Percentiles rank a stretch among this genome's conserved stretches.
Conservation (phyloP, 1,140 invertebrate species). For the Aporrectodea caliginosa region DNA sequence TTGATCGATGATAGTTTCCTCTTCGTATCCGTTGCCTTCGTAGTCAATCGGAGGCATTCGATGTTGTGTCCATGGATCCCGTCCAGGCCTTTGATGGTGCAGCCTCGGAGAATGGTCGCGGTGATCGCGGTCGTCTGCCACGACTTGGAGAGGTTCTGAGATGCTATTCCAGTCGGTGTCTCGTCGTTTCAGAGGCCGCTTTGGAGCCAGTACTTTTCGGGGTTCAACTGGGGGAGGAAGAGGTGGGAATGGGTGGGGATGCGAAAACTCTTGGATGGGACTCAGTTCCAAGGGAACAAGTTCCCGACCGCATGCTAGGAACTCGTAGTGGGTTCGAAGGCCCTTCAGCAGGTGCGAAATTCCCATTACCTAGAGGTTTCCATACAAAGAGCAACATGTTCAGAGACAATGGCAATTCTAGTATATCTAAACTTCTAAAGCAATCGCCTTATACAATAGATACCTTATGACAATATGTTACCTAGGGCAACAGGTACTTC, state of each 20-base stretch:
- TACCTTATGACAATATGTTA: too few relatives aligned
- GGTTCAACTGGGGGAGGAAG: neutral
- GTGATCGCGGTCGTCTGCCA: neutral
- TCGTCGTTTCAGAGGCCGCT: too few relatives aligned
- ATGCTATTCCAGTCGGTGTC: neutral
- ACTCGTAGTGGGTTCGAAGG: conserved; percentile 3
- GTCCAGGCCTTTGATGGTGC: neutral
- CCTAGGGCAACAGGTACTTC: too few relatives aligned
- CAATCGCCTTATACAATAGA: too few relatives aligned
- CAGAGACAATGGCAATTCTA: too few relatives aligned
- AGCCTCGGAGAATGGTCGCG: neutral
- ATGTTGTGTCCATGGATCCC: neutral
- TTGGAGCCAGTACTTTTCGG: neutral
- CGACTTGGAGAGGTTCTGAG: neutral
- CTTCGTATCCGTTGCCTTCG: too few relatives aligned
- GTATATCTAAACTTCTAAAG: too few relatives aligned
- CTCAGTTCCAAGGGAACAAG: neutral
- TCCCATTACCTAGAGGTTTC: conserved; percentile 16
- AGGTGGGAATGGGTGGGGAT: neutral
- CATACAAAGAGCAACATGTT: too few relatives aligned
- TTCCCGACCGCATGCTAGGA: conserved; percentile 11
- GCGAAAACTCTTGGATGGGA: neutral
- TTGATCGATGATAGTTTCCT: too few relatives aligned
- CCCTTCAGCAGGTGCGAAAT: conserved; percentile 5
- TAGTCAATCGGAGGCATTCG: too few relatives aligned